A percentile compares a stretch with the other conserved stretches of the same genome.
These are phyloP conservation scores for Aplocera efformata DNA, from an alignment of 2,888 invertebrate species.

Conservation along the genomic window DNA sequence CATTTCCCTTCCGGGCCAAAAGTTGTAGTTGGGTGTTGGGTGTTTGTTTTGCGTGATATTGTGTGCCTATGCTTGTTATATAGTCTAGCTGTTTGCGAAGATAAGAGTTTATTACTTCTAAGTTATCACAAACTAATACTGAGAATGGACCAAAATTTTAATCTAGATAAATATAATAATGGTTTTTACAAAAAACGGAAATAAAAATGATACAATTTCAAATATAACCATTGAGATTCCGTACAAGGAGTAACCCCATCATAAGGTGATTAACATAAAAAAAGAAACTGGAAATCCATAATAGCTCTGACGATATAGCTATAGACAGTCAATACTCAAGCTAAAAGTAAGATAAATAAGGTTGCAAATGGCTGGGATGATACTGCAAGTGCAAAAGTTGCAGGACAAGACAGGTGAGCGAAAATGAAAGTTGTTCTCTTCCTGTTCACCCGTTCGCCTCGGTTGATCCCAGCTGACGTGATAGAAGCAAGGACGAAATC, in stretches of 20 bases:
- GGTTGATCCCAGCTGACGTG: conserved; percentile 45
- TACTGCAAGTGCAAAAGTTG: conserved; percentile 51
- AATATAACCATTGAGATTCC: conserved; percentile 15
- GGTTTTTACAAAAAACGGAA: conserved; percentile 2
- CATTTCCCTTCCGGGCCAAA: too few species aligned
- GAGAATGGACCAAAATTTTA: too few species aligned
- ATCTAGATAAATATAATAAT: too few species aligned
- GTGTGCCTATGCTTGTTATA: too few species aligned
- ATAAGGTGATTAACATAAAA: conserved; percentile 30
- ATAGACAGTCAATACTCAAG: conserved; percentile 7
- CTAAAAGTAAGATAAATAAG: conserved; percentile 21
- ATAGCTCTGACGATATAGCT: conserved; percentile 27
- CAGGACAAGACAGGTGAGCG: conserved; percentile 74
- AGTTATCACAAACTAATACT: conserved; percentile 3
- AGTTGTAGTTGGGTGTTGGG: too few species aligned
- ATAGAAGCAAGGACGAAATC: conserved; percentile 42
- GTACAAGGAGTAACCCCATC: conserved; percentile 22
- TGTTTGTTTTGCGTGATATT: too few species aligned
- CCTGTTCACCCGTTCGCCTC: conserved; percentile 73
- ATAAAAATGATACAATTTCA: conserved; percentile 21
- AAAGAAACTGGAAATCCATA: conserved; percentile 28
- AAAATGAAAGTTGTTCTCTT: conserved; percentile 80
- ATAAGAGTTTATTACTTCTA: too few species aligned
- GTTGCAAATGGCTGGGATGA: conserved; percentile 38
- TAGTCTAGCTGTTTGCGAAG: too few species aligned